Percentiles rank a stretch among this genome's conserved stretches.
phyloP scores from a whole-genome alignment of 2,797 vertebrate species.

The Manis javanica region DNA sequence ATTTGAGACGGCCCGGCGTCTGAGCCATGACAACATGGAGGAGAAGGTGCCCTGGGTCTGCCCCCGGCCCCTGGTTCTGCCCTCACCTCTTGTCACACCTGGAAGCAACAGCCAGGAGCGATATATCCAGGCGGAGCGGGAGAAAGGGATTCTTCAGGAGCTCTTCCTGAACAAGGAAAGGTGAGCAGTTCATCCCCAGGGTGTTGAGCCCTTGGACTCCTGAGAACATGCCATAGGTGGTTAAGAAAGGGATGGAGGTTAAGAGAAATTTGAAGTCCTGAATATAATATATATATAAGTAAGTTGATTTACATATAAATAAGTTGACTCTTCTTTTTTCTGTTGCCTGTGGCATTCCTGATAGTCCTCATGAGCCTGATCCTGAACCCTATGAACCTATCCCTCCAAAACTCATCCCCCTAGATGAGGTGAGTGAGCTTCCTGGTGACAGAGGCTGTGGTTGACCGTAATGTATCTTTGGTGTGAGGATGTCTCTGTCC shows the following conservation, averaged over 20 bases:
- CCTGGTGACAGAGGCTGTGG: accelerated
- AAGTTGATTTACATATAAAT: not conserved
- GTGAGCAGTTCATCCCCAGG: slow-evolving; percentile 77
- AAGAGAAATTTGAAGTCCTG: not conserved
- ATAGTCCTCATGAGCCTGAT: slow-evolving; percentile 95
- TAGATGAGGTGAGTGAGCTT: slow-evolving; percentile 92
- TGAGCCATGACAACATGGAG: slow-evolving; percentile 97
- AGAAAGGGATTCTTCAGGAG: slow-evolving; percentile 97
- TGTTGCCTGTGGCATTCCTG: slow-evolving; percentile 84
- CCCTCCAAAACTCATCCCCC: slow-evolving; percentile 94
- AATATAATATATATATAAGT: not conserved
- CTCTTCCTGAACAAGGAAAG: slow-evolving; percentile 96
- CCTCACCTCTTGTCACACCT: slow-evolving; percentile 87
- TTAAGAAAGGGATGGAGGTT: too few relatives aligned
- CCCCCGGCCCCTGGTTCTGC: slow-evolving; percentile 89
- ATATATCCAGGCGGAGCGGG: slow-evolving; percentile 93
- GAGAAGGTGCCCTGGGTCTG: slow-evolving; percentile 93
- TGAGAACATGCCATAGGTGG: not conserved
- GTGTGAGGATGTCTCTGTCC: not conserved
- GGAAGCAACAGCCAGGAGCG: slow-evolving; percentile 94
- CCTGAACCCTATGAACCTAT: slow-evolving; percentile 95
- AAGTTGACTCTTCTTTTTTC: not conserved
- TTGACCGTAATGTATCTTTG: not conserved
- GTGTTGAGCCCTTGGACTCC: too few relatives aligned
- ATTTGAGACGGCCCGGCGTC: slow-evolving; percentile 94